Evolutionary conservation across 2,888 invertebrate genomes (phyloP), one percentile per base, ranked within the genome.

Genomic region (Fragum sueziense): DNA sequence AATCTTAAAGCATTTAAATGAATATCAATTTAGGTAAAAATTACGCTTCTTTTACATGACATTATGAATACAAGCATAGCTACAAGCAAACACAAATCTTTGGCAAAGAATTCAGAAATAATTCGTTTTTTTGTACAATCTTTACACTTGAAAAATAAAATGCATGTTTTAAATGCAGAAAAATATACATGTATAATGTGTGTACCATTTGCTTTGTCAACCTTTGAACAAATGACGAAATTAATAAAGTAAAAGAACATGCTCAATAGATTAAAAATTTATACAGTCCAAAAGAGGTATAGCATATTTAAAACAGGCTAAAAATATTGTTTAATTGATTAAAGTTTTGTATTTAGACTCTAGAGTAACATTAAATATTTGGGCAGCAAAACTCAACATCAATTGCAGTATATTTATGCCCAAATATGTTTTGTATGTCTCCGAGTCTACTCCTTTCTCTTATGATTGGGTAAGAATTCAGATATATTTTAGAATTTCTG

Each of bases 41-140:
- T n/a, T 22, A 20, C 20, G 34, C n/a, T 62, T 11, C 4, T 22
- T 17, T 62, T 37, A 37, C 22, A 14, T 62, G 25, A 34, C 17
- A 37, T 37, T 34, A 62, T 34, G 17, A 33, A 34, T 34, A 37
- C 33, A 62, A 62, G 62, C 62, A 31, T 62, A 37, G 34, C 62
- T 62, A 22, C 25, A 62, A 62, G 62, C 62, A 37, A 62, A 62
- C 62, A 62, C 31, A 62, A 62, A 62, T 62, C 62, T 62, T 62
- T 62, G 62, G 62, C 62, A 33, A 62, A 62, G n/a, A 34, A 14
- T 59, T 4, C n/a, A 11, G 22, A 54, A 54, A 54, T 11, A 27
- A 59, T 59, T 29, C 25, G 6, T 59, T 27, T n/a, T 7, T 59
- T 29, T 59, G 20, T 59, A 29, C 59, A 59, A 27, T n/a, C 59